Base-by-base conservation (phyloP, 2,888 invertebrate species). In the Ophioninae sp. region DNA sequence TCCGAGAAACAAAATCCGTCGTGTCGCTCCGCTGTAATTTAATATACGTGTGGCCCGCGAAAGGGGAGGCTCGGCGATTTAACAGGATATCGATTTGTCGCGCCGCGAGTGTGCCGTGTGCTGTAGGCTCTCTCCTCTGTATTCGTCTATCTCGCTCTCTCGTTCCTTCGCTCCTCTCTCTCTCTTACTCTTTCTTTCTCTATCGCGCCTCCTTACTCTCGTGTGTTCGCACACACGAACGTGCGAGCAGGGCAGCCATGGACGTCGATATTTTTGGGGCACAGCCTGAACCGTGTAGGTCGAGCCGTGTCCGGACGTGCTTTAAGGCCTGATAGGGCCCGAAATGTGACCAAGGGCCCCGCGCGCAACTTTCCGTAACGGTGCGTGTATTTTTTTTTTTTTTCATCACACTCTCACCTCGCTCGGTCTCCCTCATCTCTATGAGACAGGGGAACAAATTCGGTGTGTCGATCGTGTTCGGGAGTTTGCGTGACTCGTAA, bases 191-290 rank as follows among this genome's bases (percentile, higher is more conserved):
- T 64, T 59, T 41, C 61, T 61, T 59, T 44, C 61, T 39, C 39
- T 23, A 37, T 21, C 21, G 21, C 21, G 59, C 50, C 20, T 44
- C 21, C 20, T 20, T 69, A 65, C 65, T 76, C 76, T 70, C 64
- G 74, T 68, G 79, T 74, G 73, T 67, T 74, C 76, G 74, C 80
- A 56, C 73, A 74, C 82, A 74, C 79, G 79, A 79, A 79, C 79
- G 76, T 65, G 81, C 56, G 70, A 67, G 59, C 50, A 44, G 70
- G 69, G 88, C 91, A 90, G 91, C 89, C 91, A 92, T 92, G 92
- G 91, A 92, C 90, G 91, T 92, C 92, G 92, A 92, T 92, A 92
- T 90, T 92, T 90, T 91, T 89, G 91, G 91, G 91, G 89, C 90
- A 90, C 89, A 89, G 89, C 87, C 88, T 87, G 87, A 79, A 86